Base-by-base conservation (phyloP, 2,797 vertebrate genomes). In the Hippoglossus hippoglossus region DNA sequence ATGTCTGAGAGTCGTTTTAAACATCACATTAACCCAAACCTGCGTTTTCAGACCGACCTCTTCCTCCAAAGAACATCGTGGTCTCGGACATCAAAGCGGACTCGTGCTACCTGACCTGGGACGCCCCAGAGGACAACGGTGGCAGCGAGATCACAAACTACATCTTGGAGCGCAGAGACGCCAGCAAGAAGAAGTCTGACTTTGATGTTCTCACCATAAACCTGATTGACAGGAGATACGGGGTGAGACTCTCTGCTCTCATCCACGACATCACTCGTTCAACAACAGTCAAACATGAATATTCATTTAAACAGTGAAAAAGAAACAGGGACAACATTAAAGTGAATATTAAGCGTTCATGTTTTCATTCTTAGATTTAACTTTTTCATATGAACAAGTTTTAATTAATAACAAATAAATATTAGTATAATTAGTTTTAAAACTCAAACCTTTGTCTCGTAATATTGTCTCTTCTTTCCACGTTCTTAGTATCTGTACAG, bases 71-170 rank as follows among this genome's bases (percentile, higher is more conserved):
- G 89, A 98, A 98, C 80, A 83, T 97, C 31, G 89, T 95, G 51
- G 94, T 98, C 62, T 97, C 96, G 16, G 97, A 99, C 82, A 96
- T 99, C 84, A 99, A 96, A 90, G 94, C 95, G 1, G 96, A 97
- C 46, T 99, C 97, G 0, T 99, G 98, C 89, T 97, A 96, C 83
- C 92, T 99, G 84, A 97, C 96, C 4, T 99, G 97, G 97, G 96
- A 98, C 53, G 94, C 94, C 0, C 98, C 98, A 2, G 95, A 96
- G 71, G 97, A 99, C 92, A 98, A 98, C 11, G 98, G 98, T 44
- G 97, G 98, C 89, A 98, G 97, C 84, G 98, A 99, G 62, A 95
- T 99, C 81, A 96, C 96, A 2, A 99, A 99, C 90, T 99, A 99
- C 73, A 90, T 98, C 5, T 87, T 99, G 80, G 97, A 99, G 85